Percentiles rank a stretch among this genome's conserved stretches.
Evolutionary conservation across 2,888 invertebrate genomes (phyloP).

Genomic region (Mamestra brassicae): DNA sequence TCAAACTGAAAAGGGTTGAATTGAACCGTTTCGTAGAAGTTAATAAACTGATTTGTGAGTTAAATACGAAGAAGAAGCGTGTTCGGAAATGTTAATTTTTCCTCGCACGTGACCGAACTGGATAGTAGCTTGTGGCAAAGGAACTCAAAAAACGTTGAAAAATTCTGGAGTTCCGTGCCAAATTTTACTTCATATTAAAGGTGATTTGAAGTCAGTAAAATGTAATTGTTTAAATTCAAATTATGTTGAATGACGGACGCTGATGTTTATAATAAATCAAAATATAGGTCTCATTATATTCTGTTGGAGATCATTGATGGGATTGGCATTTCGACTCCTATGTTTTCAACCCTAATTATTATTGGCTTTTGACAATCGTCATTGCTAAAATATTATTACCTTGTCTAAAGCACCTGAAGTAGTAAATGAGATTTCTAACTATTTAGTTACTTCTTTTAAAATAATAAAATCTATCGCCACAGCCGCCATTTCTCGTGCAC

Average conservation of each 20-base stretch:
- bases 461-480: constrained; percentile 62
- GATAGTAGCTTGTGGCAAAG: not conserved
- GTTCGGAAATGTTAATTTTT: constrained; percentile 3
- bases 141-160: not conserved
- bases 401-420: not conserved
- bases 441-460: not conserved
- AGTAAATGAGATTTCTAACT: not conserved
- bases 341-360: too few species aligned
- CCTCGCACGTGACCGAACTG: not conserved
- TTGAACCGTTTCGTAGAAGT: constrained; percentile 15
- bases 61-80: constrained; percentile 6
- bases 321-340: too few species aligned
- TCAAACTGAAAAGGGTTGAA: not conserved
- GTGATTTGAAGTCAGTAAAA: not conserved
- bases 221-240: too few species aligned
- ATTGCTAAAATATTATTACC: too few species aligned
- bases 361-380: too few species aligned
- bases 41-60: constrained; percentile 16
- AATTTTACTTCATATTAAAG: not conserved
- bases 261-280: too few species aligned
- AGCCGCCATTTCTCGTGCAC: constrained; percentile 79
- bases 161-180: not conserved
- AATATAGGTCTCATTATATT: too few species aligned
- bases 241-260: too few species aligned
- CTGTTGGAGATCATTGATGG: too few species aligned